phyloP scores from a whole-genome alignment of 2,113 vertebrate species.

The Epinephelus moara region DNA sequence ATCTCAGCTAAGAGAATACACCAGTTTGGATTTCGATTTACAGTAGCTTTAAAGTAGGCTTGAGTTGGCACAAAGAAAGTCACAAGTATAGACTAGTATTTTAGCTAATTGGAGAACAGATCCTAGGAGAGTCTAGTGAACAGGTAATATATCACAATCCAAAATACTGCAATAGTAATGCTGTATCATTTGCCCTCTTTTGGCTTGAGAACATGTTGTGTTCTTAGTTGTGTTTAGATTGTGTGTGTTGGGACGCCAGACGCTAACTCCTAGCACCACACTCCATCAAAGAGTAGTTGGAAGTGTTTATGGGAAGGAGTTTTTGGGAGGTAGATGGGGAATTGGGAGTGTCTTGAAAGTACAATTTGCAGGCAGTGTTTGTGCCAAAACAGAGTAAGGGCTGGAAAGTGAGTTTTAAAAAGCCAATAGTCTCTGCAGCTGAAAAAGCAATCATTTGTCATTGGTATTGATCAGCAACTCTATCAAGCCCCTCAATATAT shows the following conservation, averaged over 20 bases:
- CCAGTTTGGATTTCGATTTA: not conserved
- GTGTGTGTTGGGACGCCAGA: not conserved
- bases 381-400: conserved; percentile 2
- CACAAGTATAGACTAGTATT: not conserved
- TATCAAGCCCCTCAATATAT: not conserved
- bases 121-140: not conserved
- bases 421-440: conserved; percentile 21
- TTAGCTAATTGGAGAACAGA: conserved; percentile 11
- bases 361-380: conserved; percentile 31
- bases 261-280: not conserved
- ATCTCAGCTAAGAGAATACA: not conserved
- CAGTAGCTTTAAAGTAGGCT: not conserved
- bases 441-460: conserved; percentile 16
- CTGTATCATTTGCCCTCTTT: not conserved
- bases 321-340: conserved; percentile 20
- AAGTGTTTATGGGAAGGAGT: conserved; percentile 22
- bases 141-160: conserved; percentile 6
- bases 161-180: not conserved
- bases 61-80: not conserved
- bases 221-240: conserved; percentile 20
- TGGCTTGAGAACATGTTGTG: not conserved
- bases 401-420: conserved; percentile 36
- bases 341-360: conserved; percentile 38
- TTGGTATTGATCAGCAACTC: conserved; percentile 19
- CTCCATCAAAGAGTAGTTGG: conserved; percentile 30